Conservation (phyloP, 2,113 vertebrate genomes). For the Haemorhous mexicanus region DNA sequence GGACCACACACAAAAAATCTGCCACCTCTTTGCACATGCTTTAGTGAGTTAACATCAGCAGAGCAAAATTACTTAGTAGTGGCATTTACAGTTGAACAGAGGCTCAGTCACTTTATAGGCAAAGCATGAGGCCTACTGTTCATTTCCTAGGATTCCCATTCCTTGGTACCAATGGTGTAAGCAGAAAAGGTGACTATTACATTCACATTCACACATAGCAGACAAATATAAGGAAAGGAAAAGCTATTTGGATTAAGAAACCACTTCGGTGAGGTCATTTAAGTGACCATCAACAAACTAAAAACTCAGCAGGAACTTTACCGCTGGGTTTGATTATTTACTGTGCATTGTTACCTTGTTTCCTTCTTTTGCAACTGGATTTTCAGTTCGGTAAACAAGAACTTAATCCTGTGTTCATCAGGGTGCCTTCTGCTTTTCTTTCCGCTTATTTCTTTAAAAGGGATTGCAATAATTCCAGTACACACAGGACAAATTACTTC, state of each 20-base stretch:
- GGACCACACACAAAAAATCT: not conserved
- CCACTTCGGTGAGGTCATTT: not conserved
- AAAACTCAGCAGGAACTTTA: not conserved
- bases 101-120: not conserved
- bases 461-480: not conserved
- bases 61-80: not conserved
- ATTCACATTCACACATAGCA: not conserved
- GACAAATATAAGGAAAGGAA: not conserved
- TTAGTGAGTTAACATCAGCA: not conserved
- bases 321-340: not conserved
- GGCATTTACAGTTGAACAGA: not conserved
- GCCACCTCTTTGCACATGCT: not conserved
- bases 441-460: not conserved
- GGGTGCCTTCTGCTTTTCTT: not conserved
- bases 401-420: not conserved
- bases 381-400: not conserved
- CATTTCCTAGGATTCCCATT: not conserved
- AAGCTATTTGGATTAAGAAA: not conserved
- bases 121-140: not conserved
- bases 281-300: not conserved
- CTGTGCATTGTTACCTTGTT: not conserved
- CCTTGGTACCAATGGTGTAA: not conserved
- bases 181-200: not conserved
- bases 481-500: not conserved
- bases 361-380: not conserved